These are phyloP conservation scores for Lagocephalus sceleratus DNA, from an alignment of 2,797 vertebrate species.

Conservation along the genomic window DNA sequence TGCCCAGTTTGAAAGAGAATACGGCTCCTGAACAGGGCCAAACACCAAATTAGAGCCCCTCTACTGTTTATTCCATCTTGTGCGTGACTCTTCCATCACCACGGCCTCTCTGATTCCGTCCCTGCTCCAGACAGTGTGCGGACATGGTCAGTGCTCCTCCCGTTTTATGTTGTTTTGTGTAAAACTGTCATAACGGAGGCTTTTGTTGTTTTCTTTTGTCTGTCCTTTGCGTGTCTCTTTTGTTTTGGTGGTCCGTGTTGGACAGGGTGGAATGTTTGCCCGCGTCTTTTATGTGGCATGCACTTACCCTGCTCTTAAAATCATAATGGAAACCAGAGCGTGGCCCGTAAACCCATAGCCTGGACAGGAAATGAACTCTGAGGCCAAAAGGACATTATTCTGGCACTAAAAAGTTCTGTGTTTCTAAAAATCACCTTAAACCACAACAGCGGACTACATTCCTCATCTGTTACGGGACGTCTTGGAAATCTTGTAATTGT, in stretches of 20 bases:
- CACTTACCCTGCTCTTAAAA: neutral
- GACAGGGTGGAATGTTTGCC: neutral
- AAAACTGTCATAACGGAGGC: neutral
- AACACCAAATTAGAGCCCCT: constrained; percentile 87
- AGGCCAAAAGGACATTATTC: no score
- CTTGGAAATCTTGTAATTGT: no score
- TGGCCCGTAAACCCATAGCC: no score
- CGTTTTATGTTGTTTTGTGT: neutral
- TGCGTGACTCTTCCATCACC: constrained; percentile 66
- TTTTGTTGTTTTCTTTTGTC: neutral
- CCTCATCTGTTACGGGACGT: neutral
- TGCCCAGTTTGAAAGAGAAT: constrained; percentile 70
- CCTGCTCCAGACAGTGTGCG: constrained; percentile 42
- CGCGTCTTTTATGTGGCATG: no score
- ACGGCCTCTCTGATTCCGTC: constrained; percentile 66
- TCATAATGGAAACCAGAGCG: no score
- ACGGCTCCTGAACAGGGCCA: constrained; percentile 69
- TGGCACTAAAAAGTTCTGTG: no score
- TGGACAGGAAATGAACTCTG: no score
- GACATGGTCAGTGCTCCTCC: constrained; percentile 82
- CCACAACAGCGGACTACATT: no score
- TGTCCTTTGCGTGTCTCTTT: constrained; percentile 7
- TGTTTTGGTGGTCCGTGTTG: neutral
- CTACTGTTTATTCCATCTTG: constrained; percentile 65
- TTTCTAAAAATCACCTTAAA: no score